Percentiles rank a stretch among this genome's conserved stretches.
phyloP scores from a whole-genome alignment of 2,113 vertebrate genomes.

The Charadrius vociferus region DNA sequence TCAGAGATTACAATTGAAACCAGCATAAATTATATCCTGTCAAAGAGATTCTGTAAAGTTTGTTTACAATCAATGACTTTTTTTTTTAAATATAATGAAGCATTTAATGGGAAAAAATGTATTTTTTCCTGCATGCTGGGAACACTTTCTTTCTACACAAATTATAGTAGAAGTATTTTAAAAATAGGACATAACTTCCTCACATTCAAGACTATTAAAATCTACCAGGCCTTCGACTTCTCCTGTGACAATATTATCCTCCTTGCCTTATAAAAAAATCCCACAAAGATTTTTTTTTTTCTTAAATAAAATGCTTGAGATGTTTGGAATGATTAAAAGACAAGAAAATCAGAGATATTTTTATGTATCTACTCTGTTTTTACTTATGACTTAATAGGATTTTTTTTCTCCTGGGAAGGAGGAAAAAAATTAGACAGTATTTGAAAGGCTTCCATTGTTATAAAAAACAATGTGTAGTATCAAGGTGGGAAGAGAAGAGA shows the following conservation, averaged over 20 bases:
- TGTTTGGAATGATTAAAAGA: not conserved
- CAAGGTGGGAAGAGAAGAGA: not conserved
- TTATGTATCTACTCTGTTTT: not conserved
- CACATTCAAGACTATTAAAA: not conserved
- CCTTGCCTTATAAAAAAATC: not conserved
- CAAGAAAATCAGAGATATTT: not conserved
- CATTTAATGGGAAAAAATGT: not conserved
- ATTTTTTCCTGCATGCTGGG: not conserved
- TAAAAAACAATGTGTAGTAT: not conserved
- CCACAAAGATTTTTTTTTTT: not conserved
- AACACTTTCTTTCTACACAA: not conserved
- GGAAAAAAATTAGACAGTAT: not conserved
- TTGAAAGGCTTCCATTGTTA: not conserved
- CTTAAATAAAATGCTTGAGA: not conserved
- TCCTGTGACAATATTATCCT: not conserved
- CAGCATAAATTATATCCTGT: slow-evolving; percentile 7
- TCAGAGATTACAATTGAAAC: not conserved
- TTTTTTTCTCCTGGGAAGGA: not conserved
- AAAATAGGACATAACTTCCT: not conserved
- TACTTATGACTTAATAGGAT: not conserved
- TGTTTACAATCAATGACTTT: not conserved
- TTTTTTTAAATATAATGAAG: not conserved
- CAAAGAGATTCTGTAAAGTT: not conserved
- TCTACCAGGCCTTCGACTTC: not conserved
- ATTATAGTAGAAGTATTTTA: not conserved